Percentiles rank a stretch among this genome's conserved stretches.
Conservation (phyloP, 2,797 vertebrate genomes). For the Liparis tanakae region DNA sequence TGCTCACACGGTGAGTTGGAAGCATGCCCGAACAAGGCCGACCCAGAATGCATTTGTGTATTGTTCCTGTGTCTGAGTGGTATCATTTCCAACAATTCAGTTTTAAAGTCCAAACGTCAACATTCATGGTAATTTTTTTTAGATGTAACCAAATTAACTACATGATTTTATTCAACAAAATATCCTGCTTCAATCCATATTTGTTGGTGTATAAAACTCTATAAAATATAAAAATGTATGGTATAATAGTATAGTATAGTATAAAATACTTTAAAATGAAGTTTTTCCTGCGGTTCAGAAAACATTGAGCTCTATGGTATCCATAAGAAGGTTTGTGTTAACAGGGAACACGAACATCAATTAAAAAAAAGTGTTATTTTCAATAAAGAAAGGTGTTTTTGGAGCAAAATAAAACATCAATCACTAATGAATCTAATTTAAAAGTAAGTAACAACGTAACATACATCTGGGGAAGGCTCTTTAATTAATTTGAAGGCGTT, state of each 20-base stretch:
- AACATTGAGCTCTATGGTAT: not conserved
- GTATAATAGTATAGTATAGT: no score
- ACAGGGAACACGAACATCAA: not conserved
- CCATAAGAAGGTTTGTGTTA: not conserved
- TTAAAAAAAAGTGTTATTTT: not conserved
- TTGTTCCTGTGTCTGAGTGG: not conserved
- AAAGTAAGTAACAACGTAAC: not conserved
- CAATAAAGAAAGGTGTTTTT: not conserved
- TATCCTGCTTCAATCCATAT: not conserved
- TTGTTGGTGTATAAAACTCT: not conserved
- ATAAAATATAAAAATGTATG: no score
- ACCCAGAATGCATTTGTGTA: not conserved
- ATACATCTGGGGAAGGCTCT: not conserved
- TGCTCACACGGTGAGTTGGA: not conserved
- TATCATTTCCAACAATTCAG: not conserved
- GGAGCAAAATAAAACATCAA: not conserved
- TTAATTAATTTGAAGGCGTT: not conserved
- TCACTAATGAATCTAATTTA: not conserved
- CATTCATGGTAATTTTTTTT: not conserved
- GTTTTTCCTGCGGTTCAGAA: not conserved
- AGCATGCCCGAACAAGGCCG: not conserved
- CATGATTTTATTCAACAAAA: not conserved
- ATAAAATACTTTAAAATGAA: no score
- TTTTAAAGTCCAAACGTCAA: not conserved
- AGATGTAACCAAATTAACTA: not conserved